phyloP scores from a whole-genome alignment of 2,888 invertebrate genomes.

The Synergus laeviventris region DNA sequence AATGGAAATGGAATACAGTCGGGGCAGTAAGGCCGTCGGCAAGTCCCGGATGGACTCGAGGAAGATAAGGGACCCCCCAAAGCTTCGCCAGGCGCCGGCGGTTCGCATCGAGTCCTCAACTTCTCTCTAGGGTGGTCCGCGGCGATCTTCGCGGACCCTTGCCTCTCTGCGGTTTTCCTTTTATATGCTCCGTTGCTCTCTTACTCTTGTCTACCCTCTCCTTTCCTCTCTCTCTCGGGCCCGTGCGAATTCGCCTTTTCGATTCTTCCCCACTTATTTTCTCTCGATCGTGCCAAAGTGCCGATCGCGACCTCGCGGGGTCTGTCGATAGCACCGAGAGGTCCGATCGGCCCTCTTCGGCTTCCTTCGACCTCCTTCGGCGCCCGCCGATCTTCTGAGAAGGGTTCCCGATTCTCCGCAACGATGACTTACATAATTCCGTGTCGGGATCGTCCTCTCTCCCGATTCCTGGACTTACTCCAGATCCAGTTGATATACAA shows the following conservation, averaged over 20 bases:
- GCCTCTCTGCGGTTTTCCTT: slow-evolving; percentile 45
- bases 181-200: slow-evolving; percentile 49
- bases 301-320: slow-evolving; percentile 46
- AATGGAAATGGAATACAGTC: slow-evolving; percentile 68
- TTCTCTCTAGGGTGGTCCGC: slow-evolving; percentile 73
- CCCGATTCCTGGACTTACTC: slow-evolving; percentile 54
- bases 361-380: slow-evolving; percentile 58
- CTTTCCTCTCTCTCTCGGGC: slow-evolving; percentile 48
- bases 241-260: slow-evolving; percentile 39
- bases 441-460: slow-evolving; percentile 45
- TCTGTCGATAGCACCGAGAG: slow-evolving; percentile 20
- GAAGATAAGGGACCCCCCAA: slow-evolving; percentile 75
- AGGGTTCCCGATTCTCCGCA: slow-evolving; percentile 58
- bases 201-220: slow-evolving; percentile 40
- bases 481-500: slow-evolving; percentile 51
- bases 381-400: slow-evolving; percentile 70
- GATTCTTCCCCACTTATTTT: slow-evolving; percentile 41
- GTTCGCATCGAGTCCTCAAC: slow-evolving; percentile 71
- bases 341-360: slow-evolving; percentile 44
- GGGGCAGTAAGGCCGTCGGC: slow-evolving; percentile 60
- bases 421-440: slow-evolving; percentile 56
- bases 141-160: slow-evolving; percentile 60
- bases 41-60: slow-evolving; percentile 64
- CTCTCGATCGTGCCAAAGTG: slow-evolving; percentile 48
- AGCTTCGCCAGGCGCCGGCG: slow-evolving; percentile 72